These are phyloP conservation scores for Ctenoplectra terminalis DNA, from an alignment of 1,140 invertebrate genomes.

Conservation along the genomic window DNA sequence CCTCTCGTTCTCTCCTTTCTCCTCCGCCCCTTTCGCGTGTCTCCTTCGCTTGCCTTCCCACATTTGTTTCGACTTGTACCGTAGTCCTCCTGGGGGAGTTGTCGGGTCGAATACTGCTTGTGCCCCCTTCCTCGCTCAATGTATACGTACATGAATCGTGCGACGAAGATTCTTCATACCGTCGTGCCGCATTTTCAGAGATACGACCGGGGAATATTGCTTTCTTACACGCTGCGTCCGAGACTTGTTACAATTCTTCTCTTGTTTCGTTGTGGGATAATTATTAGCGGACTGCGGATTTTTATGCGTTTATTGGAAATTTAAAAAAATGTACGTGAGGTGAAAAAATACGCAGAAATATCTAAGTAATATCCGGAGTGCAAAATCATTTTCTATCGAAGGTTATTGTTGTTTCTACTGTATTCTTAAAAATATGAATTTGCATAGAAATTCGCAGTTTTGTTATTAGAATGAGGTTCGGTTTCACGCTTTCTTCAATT, in stretches of 20 bases:
- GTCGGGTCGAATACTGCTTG: conserved; percentile 32
- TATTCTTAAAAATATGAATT: too few species aligned
- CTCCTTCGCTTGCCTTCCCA: conserved; percentile 1
- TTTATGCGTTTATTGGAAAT: too few species aligned
- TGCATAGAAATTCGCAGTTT: too few species aligned
- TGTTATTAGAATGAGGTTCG: too few species aligned
- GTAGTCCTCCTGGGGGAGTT: conserved; percentile 17
- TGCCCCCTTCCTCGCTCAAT: background rate
- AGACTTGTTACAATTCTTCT: background rate
- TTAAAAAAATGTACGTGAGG: too few species aligned
- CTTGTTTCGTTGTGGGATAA: too few species aligned
- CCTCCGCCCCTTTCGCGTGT: background rate
- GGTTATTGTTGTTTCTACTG: too few species aligned
- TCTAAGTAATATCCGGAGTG: too few species aligned
- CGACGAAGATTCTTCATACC: conserved; percentile 34
- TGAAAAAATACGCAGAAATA: too few species aligned
- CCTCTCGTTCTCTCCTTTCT: background rate
- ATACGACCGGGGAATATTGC: conserved; percentile 19
- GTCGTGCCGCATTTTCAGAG: background rate
- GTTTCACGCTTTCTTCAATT: too few species aligned
- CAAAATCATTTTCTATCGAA: too few species aligned
- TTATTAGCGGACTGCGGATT: too few species aligned
- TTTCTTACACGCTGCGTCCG: background rate
- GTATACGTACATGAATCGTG: conserved; percentile 14
- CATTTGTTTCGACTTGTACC: conserved; percentile 42